Evolutionary conservation across 2,113 vertebrate species (phyloP), one percentile per base, ranked within the genome.

Genomic region (Leucosticte australis): DNA sequence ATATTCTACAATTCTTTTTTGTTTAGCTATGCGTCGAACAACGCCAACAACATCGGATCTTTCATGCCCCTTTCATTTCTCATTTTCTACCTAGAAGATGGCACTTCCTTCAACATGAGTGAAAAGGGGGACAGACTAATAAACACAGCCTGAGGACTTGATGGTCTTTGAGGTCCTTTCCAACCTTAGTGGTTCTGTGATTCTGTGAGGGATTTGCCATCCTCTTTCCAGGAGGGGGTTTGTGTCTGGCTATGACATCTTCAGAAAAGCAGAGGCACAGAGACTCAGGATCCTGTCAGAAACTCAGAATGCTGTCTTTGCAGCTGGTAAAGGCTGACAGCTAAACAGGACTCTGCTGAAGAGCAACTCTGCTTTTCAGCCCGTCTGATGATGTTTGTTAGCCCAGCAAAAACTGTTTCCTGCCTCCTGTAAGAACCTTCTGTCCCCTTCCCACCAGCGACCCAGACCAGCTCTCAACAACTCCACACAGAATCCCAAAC

Each of bases 181-280:
- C 55, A 63, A 7, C 18, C 56, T 49, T 10, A 28, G 16, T 28
- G 42, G 37, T 33, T 49, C 71, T 62, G 55, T 35, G 64, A 42
- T 46, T 81, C 69, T 44, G 28, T 0, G 0, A 77, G 47, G 64
- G 35, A 46, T 27, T 23, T 1, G 0, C 70, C 62, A 37, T 8
- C 49, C 57, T 30, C 4, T 30, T 64, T 31, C 57, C 57, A 27
- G 13, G 37, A 76, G 9, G n/a, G 16, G 10, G 26, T 22, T 39
- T 42, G 27, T 3, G 57, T 46, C 84, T 64, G 46, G 28, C 7
- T 22, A 7, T 2, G 33, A 50, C 21, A 35, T 10, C 44, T 47
- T 26, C 9, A 59, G 47, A 42, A 50, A 60, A 82, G 62, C 39
- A 60, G 68, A 52, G 47, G 50, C 26, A 67, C 9, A 28, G 56